Conservation (phyloP, 2,113 vertebrate genomes). For the Hirundichthys speculiger region DNA sequence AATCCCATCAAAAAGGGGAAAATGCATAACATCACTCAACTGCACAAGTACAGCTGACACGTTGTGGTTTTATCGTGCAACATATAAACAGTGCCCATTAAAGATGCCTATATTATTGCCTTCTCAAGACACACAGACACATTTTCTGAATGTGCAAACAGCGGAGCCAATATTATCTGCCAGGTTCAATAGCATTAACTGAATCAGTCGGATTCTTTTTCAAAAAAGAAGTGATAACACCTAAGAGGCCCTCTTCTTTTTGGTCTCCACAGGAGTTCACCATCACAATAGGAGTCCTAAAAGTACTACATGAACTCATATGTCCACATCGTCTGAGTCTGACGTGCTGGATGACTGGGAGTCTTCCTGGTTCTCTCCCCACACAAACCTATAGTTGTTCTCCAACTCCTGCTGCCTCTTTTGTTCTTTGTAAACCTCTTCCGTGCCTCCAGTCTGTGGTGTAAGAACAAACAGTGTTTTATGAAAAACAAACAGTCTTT, state of each 20-base stretch:
- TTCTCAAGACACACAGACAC: conserved; percentile 38
- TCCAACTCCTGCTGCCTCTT: conserved; percentile 90
- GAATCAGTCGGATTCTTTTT: conserved; percentile 25
- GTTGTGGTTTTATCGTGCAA: conserved; percentile 40
- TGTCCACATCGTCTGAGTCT: conserved; percentile 89
- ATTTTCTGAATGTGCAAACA: conserved; percentile 56
- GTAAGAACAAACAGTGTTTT: not conserved
- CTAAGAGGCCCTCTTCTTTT: conserved; percentile 23
- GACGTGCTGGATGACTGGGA: conserved; percentile 74
- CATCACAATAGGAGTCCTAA: conserved; percentile 8
- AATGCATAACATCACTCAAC: conserved; percentile 45
- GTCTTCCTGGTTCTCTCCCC: conserved; percentile 86
- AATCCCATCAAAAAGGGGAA: conserved; percentile 55
- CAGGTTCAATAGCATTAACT: conserved; percentile 49
- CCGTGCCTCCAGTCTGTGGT: conserved; percentile 87
- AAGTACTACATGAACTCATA: conserved; percentile 73
- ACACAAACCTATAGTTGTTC: conserved; percentile 91
- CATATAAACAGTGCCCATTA: conserved; percentile 29
- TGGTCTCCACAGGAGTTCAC: conserved; percentile 55
- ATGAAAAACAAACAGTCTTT: not conserved
- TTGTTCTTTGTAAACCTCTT: conserved; percentile 90
- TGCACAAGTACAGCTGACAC: conserved; percentile 36
- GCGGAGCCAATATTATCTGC: conserved; percentile 31
- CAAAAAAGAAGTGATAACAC: conserved; percentile 9
- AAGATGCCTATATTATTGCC: conserved; percentile 42